Evolutionary conservation across 2,113 vertebrate genomes (phyloP), one percentile per base, ranked within the genome.

Genomic region (Dissostichus mawsoni): DNA sequence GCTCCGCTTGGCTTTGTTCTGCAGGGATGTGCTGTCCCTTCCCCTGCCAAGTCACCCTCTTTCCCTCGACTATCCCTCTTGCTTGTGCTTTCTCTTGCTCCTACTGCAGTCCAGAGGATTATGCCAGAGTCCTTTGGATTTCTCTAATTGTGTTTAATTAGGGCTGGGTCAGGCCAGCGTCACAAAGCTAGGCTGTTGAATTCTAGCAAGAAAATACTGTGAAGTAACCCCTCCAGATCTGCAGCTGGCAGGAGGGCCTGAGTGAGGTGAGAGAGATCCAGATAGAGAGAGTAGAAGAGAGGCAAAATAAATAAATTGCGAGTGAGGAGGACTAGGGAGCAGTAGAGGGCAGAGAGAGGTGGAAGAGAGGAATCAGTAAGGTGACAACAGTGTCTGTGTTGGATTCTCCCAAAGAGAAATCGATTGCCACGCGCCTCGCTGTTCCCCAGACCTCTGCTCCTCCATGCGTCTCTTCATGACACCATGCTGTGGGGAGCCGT

Each of bases 121-220:
- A 92, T 69, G 74, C 82, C 55, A n/a, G 74, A 92, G 87, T 94
- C 89, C 83, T 80, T 82, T 83, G 92, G 93, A 94, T 94, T 95
- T 91, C 87, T 94, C 79, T 95, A 94, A 95, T 94, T 93, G 91
- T 90, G 87, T 93, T 94, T 94, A 94, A 95, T 94, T 94, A 92
- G 90, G 89, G 78, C 87, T 83, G 83, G 89, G 87, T 94, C 87
- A 91, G 86, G 88, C 65, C 78, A 78, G 69, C 89, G 84, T 84
- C 81, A 87, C 82, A 76, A 61, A 78, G 82, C 81, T 82, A 84
- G 69, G 82, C 72, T 87, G 81, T 69, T 78, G 71, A 83, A 84
- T 86, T 71, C 23, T 69, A 82, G 56, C 69, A 84, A 92, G 77
- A 68, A 77, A 78, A 91, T 81, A 87, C 75, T 69, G 70, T 51